Conservation (phyloP, 2,888 invertebrate species). For the Plagodis pulveraria region DNA sequence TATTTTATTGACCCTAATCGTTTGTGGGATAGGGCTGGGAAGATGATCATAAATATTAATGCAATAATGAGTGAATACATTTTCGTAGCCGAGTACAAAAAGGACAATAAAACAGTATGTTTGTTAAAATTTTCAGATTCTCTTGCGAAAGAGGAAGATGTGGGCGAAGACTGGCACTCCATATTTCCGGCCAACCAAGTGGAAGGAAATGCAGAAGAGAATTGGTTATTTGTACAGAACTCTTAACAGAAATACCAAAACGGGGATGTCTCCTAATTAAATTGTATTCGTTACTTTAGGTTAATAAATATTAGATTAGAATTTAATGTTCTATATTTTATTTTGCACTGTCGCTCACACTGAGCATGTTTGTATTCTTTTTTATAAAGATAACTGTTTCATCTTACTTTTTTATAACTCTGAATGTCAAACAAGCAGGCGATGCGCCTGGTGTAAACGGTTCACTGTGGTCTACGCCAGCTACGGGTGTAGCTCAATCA, state of each 20-base stretch:
- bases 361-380: no score
- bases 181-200: conserved; percentile 89
- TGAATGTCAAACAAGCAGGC: no score
- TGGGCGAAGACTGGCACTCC: conserved; percentile 85
- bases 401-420: no score
- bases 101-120: background rate
- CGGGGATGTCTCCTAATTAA: conserved; percentile 78
- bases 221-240: conserved; percentile 90
- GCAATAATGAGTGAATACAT: background rate
- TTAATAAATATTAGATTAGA: conserved; percentile 13
- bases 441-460: no score
- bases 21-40: no score
- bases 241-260: conserved; percentile 93
- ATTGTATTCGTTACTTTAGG: conserved; percentile 15
- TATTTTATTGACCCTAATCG: no score
- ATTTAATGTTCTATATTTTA: background rate
- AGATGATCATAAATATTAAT: no score
- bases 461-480: no score
- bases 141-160: conserved; percentile 90
- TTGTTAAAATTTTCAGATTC: conserved; percentile 59
- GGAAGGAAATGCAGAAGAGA: conserved; percentile 90
- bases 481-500: no score
- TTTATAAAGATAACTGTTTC: no score
- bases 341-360: no score
- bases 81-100: no score